Evolutionary conservation across 2,797 vertebrate genomes (phyloP).

Genomic region (Pelodytes ibericus): DNA sequence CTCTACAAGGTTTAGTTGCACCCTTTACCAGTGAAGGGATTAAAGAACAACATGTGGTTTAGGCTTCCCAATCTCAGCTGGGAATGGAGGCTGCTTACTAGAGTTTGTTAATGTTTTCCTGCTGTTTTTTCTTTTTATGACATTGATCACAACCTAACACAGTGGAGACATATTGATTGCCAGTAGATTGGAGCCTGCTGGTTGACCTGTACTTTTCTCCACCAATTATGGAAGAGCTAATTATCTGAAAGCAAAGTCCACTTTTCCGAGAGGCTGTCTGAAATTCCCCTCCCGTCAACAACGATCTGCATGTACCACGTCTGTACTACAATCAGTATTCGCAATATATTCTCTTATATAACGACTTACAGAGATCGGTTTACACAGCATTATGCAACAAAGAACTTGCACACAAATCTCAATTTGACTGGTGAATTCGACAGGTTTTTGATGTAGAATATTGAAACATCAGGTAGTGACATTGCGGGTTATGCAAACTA

Average conservation of each 20-base stretch:
- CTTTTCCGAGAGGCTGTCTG: not conserved
- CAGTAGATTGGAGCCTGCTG: slow-evolving; percentile 34
- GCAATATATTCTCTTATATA: slow-evolving; percentile 10
- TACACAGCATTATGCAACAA: not conserved
- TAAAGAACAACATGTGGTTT: not conserved
- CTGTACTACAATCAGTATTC: not conserved
- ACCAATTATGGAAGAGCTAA: slow-evolving; percentile 37
- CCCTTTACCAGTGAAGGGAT: not conserved
- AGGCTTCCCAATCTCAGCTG: not conserved
- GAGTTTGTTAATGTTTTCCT: slow-evolving; percentile 21
- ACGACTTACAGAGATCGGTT: not conserved
- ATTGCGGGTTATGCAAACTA: no score
- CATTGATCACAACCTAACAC: slow-evolving; percentile 34
- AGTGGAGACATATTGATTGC: slow-evolving; percentile 34
- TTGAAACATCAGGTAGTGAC: no score
- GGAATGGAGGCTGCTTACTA: not conserved
- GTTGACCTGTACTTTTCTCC: slow-evolving; percentile 27
- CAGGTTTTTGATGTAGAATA: no score
- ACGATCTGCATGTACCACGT: not conserved
- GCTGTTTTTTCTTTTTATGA: not conserved
- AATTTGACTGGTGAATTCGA: not conserved
- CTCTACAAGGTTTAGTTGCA: not conserved
- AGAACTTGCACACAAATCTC: not conserved
- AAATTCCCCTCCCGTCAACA: slow-evolving; percentile 4
- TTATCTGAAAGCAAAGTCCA: slow-evolving; percentile 40